Percentiles rank a stretch among this genome's conserved stretches.
Evolutionary conservation across 2,797 vertebrate genomes (phyloP).

Genomic region (Monodelphis domestica): DNA sequence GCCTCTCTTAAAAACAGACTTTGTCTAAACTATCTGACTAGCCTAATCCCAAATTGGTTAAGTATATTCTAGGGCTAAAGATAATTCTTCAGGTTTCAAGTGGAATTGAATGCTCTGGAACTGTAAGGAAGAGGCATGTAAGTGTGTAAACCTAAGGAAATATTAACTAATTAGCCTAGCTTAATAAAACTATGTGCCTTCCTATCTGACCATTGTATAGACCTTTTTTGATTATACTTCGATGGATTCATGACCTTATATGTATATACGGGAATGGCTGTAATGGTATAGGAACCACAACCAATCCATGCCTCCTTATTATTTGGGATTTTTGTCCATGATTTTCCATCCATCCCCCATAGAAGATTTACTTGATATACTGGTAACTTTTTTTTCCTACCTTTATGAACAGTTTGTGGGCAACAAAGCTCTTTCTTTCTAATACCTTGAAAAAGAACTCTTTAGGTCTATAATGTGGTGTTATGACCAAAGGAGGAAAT

Average conservation of each 20-base stretch:
- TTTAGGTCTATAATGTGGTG: background rate
- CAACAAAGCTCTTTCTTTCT: background rate
- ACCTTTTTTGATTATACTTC: background rate
- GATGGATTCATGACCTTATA: background rate
- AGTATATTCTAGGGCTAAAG: background rate
- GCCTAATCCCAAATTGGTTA: background rate
- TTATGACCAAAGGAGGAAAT: background rate
- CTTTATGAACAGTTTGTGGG: background rate
- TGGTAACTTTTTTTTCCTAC: background rate
- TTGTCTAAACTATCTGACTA: background rate
- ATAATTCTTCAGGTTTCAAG: background rate
- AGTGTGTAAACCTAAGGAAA: background rate
- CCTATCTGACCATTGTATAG: background rate
- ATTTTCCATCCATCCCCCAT: background rate
- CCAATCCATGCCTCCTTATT: background rate
- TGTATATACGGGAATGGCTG: background rate
- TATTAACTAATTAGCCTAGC: background rate
- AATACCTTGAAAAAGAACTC: background rate
- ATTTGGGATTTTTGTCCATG: background rate
- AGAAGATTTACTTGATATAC: background rate
- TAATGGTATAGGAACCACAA: background rate
- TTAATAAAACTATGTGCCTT: background rate
- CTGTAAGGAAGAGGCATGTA: background rate
- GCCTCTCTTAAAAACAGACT: background rate
- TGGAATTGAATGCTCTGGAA: background rate